These are phyloP conservation scores for Apamea crenata DNA, from an alignment of 2,888 invertebrate genomes.

Conservation along the genomic window DNA sequence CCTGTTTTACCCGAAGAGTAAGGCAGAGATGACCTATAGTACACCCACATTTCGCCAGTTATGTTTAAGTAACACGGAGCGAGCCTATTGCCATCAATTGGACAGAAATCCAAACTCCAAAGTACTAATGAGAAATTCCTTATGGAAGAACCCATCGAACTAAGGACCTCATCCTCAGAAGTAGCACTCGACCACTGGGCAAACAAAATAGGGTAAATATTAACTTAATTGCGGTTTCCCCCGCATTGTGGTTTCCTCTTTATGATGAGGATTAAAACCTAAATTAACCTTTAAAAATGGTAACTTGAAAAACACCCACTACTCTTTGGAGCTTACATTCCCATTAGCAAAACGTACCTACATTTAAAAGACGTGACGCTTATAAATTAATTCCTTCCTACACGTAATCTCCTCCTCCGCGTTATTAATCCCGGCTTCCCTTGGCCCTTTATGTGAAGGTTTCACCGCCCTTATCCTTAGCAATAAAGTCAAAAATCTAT, in stretches of 20 bases:
- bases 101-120: not conserved
- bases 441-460: slow-evolving; percentile 21
- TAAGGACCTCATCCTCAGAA: not conserved
- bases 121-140: not conserved
- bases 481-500: slow-evolving; percentile 64
- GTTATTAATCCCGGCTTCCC: slow-evolving; percentile 41
- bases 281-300: not conserved
- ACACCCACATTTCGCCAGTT: not conserved
- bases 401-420: slow-evolving; percentile 24
- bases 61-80: not conserved
- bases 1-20: too few relatives aligned
- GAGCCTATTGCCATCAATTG: not conserved
- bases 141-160: not conserved
- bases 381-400: slow-evolving; percentile 39
- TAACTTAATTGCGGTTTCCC: not conserved
- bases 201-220: too few relatives aligned
- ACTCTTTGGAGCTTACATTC: not conserved
- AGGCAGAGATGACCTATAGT: too few relatives aligned
- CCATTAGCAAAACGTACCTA: not conserved
- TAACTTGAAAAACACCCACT: not conserved
- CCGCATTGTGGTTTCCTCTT: not conserved
- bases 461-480: slow-evolving; percentile 40
- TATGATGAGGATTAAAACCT: not conserved
- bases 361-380: slow-evolving; percentile 7
- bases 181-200: not conserved